These are phyloP conservation scores for Trematomus loennbergii DNA, from an alignment of 2,113 vertebrate species.

Conservation along the genomic window DNA sequence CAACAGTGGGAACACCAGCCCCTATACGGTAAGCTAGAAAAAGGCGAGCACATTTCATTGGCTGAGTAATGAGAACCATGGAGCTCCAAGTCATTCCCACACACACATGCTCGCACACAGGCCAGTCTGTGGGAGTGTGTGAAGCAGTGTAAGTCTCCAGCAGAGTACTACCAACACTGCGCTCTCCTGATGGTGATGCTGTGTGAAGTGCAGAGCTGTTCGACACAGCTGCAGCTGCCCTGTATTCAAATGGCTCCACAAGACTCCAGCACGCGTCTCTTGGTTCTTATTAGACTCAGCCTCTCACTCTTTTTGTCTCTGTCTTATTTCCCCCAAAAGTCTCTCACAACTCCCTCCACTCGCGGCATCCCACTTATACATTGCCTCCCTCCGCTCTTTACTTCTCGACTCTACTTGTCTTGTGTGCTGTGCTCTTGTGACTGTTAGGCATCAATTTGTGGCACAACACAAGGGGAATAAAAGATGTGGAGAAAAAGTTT, in stretches of 20 bases:
- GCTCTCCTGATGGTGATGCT: conserved; percentile 74
- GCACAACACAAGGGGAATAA: conserved; percentile 29
- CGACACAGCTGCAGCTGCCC: conserved; percentile 73
- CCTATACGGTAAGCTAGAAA: conserved; percentile 56
- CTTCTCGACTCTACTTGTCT: conserved; percentile 36
- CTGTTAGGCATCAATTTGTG: conserved; percentile 36
- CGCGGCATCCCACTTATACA: conserved; percentile 40
- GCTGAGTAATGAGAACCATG: conserved; percentile 77
- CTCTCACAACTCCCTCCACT: conserved; percentile 50
- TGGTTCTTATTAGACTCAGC: conserved; percentile 68
- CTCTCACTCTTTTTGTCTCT: conserved; percentile 68
- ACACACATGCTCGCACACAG: conserved; percentile 24
- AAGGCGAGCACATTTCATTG: conserved; percentile 67
- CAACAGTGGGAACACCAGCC: conserved; percentile 71
- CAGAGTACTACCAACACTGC: conserved; percentile 63
- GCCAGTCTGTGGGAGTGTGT: conserved; percentile 64
- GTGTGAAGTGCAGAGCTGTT: conserved; percentile 79
- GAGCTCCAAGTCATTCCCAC: conserved; percentile 64
- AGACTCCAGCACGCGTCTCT: conserved; percentile 65
- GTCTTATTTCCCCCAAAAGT: conserved; percentile 33
- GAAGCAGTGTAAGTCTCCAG: conserved; percentile 69
- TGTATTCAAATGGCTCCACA: conserved; percentile 74
- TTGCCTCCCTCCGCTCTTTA: conserved; percentile 24
- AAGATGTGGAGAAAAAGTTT: conserved; percentile 14
- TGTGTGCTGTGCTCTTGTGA: conserved; percentile 41